Evolutionary conservation across 2,888 invertebrate species (phyloP).

Genomic region (Folsomia candida): DNA sequence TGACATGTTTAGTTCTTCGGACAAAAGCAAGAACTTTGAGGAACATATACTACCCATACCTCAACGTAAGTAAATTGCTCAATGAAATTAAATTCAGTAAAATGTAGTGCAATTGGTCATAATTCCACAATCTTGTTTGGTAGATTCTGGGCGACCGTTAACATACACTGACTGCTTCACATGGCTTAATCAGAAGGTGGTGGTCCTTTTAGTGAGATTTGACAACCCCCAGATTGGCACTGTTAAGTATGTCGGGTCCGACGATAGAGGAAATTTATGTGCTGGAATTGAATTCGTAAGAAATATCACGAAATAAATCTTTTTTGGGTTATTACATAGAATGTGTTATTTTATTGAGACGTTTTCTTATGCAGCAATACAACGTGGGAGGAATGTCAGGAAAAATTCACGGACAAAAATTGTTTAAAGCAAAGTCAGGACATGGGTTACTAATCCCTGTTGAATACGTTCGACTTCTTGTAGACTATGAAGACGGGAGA

Average conservation of each 20-base stretch:
- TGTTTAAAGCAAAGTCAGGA: slow-evolving; percentile 37
- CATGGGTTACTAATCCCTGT: slow-evolving; percentile 41
- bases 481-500: slow-evolving; percentile 9
- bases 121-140: too few species aligned
- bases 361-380: slow-evolving; percentile 26
- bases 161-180: slow-evolving; percentile 35
- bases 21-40: slow-evolving; percentile 22
- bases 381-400: slow-evolving; percentile 39
- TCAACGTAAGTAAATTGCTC: slow-evolving; percentile 22
- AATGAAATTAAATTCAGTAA: background rate
- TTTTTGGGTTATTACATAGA: background rate
- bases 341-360: background rate
- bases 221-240: slow-evolving; percentile 36
- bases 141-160: slow-evolving; percentile 23
- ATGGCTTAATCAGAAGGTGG: slow-evolving; percentile 31
- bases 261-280: slow-evolving; percentile 32
- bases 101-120: background rate
- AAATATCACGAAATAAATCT: background rate
- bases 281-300: slow-evolving; percentile 44
- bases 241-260: slow-evolving; percentile 36
- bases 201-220: slow-evolving; percentile 31
- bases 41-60: slow-evolving; percentile 28
- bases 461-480: slow-evolving; percentile 29
- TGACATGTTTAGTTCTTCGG: slow-evolving; percentile 31
- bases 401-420: slow-evolving; percentile 35